Conservation (phyloP, 2,888 invertebrate genomes). For the Cataglyphis rosenhaueri region DNA sequence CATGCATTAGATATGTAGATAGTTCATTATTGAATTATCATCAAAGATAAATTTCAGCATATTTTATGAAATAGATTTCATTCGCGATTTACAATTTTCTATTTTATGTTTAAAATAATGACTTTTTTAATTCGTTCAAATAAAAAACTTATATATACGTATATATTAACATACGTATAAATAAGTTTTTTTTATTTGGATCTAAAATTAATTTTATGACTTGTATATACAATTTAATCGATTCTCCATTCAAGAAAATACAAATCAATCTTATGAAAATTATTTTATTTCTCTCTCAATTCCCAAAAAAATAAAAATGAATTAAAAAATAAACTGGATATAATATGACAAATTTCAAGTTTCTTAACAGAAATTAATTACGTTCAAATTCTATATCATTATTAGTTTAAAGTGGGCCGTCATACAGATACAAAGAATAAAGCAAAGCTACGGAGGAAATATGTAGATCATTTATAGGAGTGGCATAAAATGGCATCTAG, state of each 20-base stretch:
- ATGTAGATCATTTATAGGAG: slow-evolving; percentile 26
- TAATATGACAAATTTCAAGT: not conserved
- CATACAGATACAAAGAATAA: slow-evolving; percentile 14
- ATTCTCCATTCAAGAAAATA: not conserved
- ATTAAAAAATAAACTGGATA: not conserved
- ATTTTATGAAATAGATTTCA: not conserved
- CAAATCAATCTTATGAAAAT: not conserved
- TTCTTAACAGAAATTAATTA: slow-evolving; percentile 14
- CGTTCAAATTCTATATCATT: not conserved
- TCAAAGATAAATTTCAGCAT: not conserved
- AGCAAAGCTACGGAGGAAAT: slow-evolving; percentile 60
- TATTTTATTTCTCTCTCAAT: not conserved
- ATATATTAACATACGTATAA: not conserved
- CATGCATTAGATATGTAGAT: not conserved
- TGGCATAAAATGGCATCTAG: slow-evolving; percentile 66
- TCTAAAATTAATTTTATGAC: not conserved
- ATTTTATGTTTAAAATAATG: not conserved
- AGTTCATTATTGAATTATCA: slow-evolving; percentile 26
- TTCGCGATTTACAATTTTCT: not conserved
- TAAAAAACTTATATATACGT: too few relatives aligned
- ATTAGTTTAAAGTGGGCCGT: slow-evolving; percentile 4
- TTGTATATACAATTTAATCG: not conserved
- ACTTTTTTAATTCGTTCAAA: not conserved
- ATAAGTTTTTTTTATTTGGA: not conserved
- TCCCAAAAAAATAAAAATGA: not conserved